Percentiles rank a stretch among this genome's conserved stretches.
Evolutionary conservation across 2,797 vertebrate genomes (phyloP).

Genomic region (Ambastaia sidthimunki): DNA sequence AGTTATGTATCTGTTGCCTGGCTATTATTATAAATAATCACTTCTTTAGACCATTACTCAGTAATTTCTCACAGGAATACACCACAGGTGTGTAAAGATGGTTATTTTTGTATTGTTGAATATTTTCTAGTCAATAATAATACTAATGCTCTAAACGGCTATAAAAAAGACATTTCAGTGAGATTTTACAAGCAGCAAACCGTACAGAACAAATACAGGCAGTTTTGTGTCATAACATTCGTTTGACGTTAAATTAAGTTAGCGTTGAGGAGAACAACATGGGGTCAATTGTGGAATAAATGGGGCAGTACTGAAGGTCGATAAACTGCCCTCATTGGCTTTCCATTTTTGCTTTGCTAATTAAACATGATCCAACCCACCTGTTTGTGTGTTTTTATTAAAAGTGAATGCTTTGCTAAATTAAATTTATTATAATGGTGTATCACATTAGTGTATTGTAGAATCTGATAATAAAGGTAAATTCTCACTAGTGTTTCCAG

Average conservation of each 20-base stretch:
- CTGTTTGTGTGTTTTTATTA: slow-evolving; percentile 5
- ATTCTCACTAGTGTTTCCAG: not conserved
- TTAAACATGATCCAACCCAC: not conserved
- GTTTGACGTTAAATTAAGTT: not conserved
- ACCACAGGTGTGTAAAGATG: not conserved
- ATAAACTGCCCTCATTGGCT: not conserved
- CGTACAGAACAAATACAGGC: not conserved
- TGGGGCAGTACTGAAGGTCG: not conserved
- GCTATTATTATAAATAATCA: not conserved
- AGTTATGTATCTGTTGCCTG: not conserved
- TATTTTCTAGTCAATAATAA: not conserved
- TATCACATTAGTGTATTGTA: not conserved
- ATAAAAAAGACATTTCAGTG: not conserved
- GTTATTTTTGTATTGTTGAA: not conserved
- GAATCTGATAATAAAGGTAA: not conserved
- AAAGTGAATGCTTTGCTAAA: not conserved
- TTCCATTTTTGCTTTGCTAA: slow-evolving; percentile 3
- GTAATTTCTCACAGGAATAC: not conserved
- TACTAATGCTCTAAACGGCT: not conserved
- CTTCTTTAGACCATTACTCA: not conserved
- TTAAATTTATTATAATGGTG: not conserved
- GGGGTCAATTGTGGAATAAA: not conserved
- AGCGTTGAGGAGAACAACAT: not conserved
- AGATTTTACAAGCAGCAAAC: slow-evolving; percentile 16
- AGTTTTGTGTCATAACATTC: not conserved